Conservation (phyloP, 2,888 invertebrate genomes). For the Sarcophaga variegata region DNA sequence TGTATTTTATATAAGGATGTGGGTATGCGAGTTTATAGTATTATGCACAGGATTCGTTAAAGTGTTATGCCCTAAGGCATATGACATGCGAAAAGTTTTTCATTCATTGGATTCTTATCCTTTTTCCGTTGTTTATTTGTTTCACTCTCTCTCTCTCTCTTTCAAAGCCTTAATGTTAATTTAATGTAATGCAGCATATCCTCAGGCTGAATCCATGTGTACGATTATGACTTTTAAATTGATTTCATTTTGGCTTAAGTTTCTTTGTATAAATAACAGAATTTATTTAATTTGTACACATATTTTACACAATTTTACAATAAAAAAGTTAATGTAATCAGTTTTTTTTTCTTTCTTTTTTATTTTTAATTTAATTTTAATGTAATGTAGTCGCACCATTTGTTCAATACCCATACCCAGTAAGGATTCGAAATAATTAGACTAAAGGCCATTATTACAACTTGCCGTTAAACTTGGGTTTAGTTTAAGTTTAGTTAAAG, state of each 20-base stretch:
- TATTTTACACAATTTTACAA: conserved; percentile 3
- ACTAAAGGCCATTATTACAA: too few species aligned
- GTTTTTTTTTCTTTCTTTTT: too few species aligned
- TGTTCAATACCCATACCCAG: too few species aligned
- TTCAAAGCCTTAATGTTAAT: conserved; percentile 51
- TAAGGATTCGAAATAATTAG: too few species aligned
- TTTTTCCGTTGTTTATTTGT: conserved; percentile 66
- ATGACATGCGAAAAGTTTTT: conserved; percentile 72
- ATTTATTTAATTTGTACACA: conserved; percentile 3
- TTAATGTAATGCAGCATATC: conserved; percentile 48
- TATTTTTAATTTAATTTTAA: too few species aligned
- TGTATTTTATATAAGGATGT: too few species aligned
- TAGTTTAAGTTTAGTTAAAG: too few species aligned
- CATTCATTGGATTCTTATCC: conserved; percentile 18
- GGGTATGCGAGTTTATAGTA: conserved; percentile 15
- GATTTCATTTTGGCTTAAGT: conserved; percentile 63
- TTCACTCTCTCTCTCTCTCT: background rate
- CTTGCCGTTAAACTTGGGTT: too few species aligned
- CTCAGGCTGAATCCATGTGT: conserved; percentile 55
- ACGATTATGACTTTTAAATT: conserved; percentile 63
- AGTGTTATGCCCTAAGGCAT: conserved; percentile 72
- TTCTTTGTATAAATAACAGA: conserved; percentile 30
- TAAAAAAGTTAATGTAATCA: background rate
- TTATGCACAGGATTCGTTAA: conserved; percentile 54
- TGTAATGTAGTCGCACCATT: too few species aligned